Evolutionary conservation across 2,888 invertebrate species (phyloP).

Genomic region (Acholoe squamosa): DNA sequence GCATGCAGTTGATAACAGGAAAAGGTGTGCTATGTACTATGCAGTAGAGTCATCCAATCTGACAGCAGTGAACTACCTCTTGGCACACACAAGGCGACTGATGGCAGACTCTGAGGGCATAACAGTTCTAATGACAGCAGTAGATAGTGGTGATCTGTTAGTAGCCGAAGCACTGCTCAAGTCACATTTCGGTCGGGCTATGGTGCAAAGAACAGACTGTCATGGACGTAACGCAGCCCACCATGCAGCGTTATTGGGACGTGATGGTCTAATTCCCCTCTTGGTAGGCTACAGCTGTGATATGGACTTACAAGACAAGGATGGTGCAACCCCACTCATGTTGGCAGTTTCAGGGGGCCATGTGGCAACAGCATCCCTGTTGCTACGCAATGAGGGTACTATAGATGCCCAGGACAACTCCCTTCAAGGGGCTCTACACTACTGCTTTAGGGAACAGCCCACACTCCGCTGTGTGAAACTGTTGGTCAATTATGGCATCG

Average conservation of each 20-base stretch:
- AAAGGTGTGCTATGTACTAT: constrained; percentile 69
- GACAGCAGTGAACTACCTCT: constrained; percentile 65
- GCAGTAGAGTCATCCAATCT: constrained; percentile 70
- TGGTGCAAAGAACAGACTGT: constrained; percentile 65
- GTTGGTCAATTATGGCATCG: constrained; percentile 68
- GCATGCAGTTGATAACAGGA: constrained; percentile 56
- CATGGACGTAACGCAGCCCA: constrained; percentile 69
- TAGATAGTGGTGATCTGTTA: constrained; percentile 65
- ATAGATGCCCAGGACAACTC: constrained; percentile 67
- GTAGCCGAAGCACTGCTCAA: constrained; percentile 67
- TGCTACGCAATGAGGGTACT: constrained; percentile 66
- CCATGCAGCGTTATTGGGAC: constrained; percentile 69
- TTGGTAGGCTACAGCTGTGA: constrained; percentile 60
- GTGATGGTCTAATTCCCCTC: constrained; percentile 53
- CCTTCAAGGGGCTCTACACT: constrained; percentile 69
- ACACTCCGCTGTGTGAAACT: constrained; percentile 69
- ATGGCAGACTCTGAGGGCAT: constrained; percentile 66
- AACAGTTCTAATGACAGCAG: constrained; percentile 70
- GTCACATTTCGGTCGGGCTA: constrained; percentile 66
- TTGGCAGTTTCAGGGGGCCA: constrained; percentile 67
- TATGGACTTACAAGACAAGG: constrained; percentile 59
- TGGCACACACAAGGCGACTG: constrained; percentile 63
- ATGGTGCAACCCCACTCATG: constrained; percentile 71
- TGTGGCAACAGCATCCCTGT: constrained; percentile 63
- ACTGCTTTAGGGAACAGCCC: constrained; percentile 70